A percentile compares a stretch with the other conserved stretches of the same genome.
These are phyloP conservation scores for Bedellia somnulentella DNA, from an alignment of 2,888 invertebrate genomes.

Conservation along the genomic window DNA sequence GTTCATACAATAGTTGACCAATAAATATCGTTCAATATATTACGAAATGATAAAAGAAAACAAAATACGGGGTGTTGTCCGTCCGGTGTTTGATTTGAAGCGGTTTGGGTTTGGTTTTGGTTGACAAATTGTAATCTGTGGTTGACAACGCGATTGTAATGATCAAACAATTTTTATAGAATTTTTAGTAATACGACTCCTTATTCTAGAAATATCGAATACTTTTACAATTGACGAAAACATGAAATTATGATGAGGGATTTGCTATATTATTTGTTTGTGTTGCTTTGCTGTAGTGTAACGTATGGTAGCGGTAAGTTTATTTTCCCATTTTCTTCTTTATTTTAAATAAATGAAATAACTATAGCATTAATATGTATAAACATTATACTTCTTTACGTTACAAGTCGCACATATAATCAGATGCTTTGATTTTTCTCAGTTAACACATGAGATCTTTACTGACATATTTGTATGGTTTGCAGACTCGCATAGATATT, in stretches of 20 bases:
- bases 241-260: conserved; percentile 56
- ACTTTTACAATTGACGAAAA: conserved; percentile 18
- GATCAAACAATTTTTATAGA: conserved; percentile 43
- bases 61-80: conserved; percentile 51
- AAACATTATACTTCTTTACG: neutral
- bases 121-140: too few species aligned
- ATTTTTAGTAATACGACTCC: too few species aligned
- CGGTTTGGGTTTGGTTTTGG: too few species aligned
- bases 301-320: conserved; percentile 40
- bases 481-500: conserved; percentile 42
- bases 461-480: too few species aligned
- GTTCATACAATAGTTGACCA: too few species aligned
- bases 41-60: too few species aligned
- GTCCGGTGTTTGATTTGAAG: conserved; percentile 23
- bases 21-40: too few species aligned
- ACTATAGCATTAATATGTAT: neutral
- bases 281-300: conserved; percentile 39
- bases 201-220: too few species aligned
- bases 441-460: too few species aligned
- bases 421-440: too few species aligned
- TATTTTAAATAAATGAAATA: neutral
- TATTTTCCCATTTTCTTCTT: neutral
- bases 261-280: conserved; percentile 39
- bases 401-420: neutral
- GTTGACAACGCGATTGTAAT: conserved; percentile 43